Base-by-base conservation (phyloP, 1,140 invertebrate genomes). In the Diuraphis noxia region DNA sequence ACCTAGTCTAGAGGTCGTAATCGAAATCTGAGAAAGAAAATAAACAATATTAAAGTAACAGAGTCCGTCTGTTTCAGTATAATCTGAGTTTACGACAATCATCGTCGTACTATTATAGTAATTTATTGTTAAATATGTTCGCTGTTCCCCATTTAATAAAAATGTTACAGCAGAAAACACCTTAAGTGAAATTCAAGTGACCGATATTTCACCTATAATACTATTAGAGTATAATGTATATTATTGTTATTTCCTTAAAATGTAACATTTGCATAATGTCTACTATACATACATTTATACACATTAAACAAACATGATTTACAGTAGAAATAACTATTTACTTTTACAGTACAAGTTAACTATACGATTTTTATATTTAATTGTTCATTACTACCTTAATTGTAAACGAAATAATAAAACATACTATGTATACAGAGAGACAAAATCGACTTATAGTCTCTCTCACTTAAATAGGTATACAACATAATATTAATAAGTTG, bases 31-130 rank as follows among this genome's bases (percentile, higher is more conserved):
- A 36, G 72, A 79, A 79, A 79, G 72, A 79, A 79, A 79, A 79
- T 79, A 79, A 79, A 79, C 34, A 79, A 79, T 79, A 79, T 79
- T 79, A 10, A 79, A 79, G 34, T 79, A 79, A n/a, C 72, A 79
- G n/a, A 79, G 72, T 79, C 72, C 72, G 17, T 34, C 34, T 36
- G 72, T 79, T 79, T 79, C 34, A 79, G 21, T 36, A 79, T 36
- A 79, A 79, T 79, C 34, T 36, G 72, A 23, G 30, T 72, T 72
- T 72, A 72, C 56, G 56, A 72, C 56, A 72, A 72, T 72, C 56
- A 30, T 72, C 30, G 1, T 72, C 30, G 13, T 72, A 17, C 34
- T 63, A 63, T 63, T 6, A n/a, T n/a, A 72, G 13, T n/a, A n/a
- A n/a, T n/a, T 63, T 72, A 72, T 72, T 72, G 56, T 72, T 30